Evolutionary conservation across 2,797 vertebrate species (phyloP).

Genomic region (Cuniculus paca): DNA sequence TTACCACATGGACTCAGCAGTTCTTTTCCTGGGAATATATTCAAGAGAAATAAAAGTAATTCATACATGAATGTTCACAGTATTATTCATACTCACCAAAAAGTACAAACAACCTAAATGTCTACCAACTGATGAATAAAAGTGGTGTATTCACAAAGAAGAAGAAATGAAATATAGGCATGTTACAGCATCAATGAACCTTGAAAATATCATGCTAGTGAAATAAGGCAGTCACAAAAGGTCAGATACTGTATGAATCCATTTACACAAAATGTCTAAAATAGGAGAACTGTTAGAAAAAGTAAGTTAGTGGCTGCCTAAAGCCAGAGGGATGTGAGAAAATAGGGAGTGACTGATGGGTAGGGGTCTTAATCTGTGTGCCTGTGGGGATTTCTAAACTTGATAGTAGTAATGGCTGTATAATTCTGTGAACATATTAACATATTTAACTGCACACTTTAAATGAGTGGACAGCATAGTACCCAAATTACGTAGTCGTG

Average conservation of each 20-base stretch:
- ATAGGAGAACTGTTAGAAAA: background rate
- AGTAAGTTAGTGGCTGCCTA: background rate
- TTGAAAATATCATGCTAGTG: conserved; percentile 30
- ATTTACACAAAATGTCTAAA: conserved; percentile 5
- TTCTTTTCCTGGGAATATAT: conserved; percentile 10
- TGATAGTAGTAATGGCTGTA: background rate
- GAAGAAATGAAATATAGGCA: background rate
- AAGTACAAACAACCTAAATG: background rate
- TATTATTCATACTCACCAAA: background rate
- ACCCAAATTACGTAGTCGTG: background rate
- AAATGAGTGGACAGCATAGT: background rate
- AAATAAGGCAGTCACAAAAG: background rate
- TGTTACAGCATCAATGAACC: background rate
- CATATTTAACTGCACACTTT: background rate
- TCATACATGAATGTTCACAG: background rate
- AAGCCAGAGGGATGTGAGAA: background rate
- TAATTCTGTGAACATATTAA: conserved; percentile 21
- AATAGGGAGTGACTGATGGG: background rate
- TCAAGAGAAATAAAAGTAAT: conserved; percentile 18
- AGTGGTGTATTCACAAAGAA: background rate
- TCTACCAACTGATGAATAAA: conserved; percentile 33
- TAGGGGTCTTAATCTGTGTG: background rate
- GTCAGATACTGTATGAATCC: background rate
- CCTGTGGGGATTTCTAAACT: background rate
- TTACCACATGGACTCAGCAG: background rate